Percentiles rank a stretch among this genome's conserved stretches.
These are phyloP conservation scores for Peromyscus californicus DNA, from an alignment of 2,113 vertebrate genomes.

Conservation along the genomic window DNA sequence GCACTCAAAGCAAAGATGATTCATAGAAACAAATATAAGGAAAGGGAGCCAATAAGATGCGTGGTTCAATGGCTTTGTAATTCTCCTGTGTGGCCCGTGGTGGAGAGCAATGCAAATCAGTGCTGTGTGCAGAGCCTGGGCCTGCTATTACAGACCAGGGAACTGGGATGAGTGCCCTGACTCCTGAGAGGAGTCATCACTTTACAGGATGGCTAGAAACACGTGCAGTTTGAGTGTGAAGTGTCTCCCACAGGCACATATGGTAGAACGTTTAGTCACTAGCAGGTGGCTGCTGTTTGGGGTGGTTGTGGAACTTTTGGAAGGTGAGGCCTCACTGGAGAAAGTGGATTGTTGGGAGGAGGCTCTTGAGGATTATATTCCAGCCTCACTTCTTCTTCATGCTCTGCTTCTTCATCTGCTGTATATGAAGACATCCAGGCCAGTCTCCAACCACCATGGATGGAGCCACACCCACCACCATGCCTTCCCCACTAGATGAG, in stretches of 20 bases:
- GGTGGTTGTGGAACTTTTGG: not conserved
- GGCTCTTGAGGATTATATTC: not conserved
- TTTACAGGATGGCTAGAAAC: not conserved
- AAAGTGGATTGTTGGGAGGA: not conserved
- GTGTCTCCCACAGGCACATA: not conserved
- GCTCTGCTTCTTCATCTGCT: not conserved
- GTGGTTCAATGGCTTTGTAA: not conserved
- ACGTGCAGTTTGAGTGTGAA: not conserved
- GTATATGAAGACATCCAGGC: not conserved
- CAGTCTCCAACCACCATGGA: not conserved
- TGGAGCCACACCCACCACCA: not conserved
- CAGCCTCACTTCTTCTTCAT: not conserved
- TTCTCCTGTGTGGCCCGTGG: not conserved
- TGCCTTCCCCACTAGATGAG: not conserved
- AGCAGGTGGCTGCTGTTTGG: not conserved
- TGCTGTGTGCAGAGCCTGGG: not conserved
- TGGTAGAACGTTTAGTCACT: not conserved
- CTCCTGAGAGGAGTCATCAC: not conserved
- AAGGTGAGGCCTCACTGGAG: not conserved
- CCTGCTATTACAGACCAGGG: too few relatives aligned
- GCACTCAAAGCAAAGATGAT: not conserved
- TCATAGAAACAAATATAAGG: not conserved
- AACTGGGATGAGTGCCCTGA: not conserved
- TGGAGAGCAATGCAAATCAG: fast-evolving
- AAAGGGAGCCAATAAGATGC: not conserved